phyloP scores from a whole-genome alignment of 2,797 vertebrate genomes.

The Sebastes variabilis region DNA sequence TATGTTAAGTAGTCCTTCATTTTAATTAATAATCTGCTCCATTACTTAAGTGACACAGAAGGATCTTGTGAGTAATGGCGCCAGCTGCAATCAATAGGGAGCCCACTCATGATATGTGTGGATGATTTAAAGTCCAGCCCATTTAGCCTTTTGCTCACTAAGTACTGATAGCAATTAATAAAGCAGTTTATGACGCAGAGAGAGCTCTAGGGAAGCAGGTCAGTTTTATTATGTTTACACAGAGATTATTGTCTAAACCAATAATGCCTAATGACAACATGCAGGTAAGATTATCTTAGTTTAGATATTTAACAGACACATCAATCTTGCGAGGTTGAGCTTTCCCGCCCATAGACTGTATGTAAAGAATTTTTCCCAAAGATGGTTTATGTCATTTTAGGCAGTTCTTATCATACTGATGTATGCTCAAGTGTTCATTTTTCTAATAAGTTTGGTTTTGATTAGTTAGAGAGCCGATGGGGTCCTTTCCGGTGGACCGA shows the following conservation, averaged over 20 bases:
- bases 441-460: no score
- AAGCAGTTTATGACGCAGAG: slow-evolving; percentile 33
- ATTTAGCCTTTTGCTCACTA: slow-evolving; percentile 41
- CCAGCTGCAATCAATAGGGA: slow-evolving; percentile 49
- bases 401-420: no score
- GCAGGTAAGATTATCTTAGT: not conserved
- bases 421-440: no score
- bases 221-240: slow-evolving; percentile 44
- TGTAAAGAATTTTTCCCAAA: no score
- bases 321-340: not conserved
- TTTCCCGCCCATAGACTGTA: no score
- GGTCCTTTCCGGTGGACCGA: no score
- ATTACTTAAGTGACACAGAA: slow-evolving; percentile 63
- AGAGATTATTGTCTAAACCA: slow-evolving; percentile 30
- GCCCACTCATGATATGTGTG: slow-evolving; percentile 15
- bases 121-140: slow-evolving; percentile 42
- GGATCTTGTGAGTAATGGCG: slow-evolving; percentile 51
- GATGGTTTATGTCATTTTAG: no score
- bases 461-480: no score
- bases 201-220: slow-evolving; percentile 5
- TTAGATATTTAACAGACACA: slow-evolving; percentile 16
- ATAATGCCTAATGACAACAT: not conserved
- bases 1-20: slow-evolving; percentile 65
- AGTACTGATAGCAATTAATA: slow-evolving; percentile 52
- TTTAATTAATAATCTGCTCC: slow-evolving; percentile 68